phyloP scores from a whole-genome alignment of 35 echinoderm and acorn worm genomes.

The Stichopus chloronotus region DNA sequence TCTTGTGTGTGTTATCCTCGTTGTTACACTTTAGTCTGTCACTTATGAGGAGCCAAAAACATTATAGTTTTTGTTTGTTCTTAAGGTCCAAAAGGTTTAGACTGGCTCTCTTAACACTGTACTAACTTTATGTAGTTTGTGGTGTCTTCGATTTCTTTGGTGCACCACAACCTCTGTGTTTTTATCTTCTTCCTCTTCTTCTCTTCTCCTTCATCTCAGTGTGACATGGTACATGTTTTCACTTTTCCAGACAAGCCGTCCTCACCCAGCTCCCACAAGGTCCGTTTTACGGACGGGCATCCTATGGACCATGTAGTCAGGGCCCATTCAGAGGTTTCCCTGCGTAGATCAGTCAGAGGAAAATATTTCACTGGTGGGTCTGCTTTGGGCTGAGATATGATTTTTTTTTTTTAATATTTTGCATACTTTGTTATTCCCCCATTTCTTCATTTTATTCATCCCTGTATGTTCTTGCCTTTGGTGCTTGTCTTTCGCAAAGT shows the following conservation, averaged over 20 bases:
- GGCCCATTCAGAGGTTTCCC: slow-evolving; percentile 47
- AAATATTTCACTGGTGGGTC: slow-evolving; percentile 44
- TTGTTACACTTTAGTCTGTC: too few species aligned
- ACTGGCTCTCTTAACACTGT: too few species aligned
- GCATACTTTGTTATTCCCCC: neutral
- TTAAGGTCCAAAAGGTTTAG: too few species aligned
- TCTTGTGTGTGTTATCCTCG: too few species aligned
- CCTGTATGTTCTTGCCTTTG: neutral
- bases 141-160: too few species aligned
- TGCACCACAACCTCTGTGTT: too few species aligned
- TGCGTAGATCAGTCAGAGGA: slow-evolving; percentile 21
- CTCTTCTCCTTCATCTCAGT: neutral
- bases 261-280: slow-evolving; percentile 50
- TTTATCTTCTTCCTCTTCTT: too few species aligned
- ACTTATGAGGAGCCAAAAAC: too few species aligned
- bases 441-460: neutral
- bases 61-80: too few species aligned
- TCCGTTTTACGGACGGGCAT: slow-evolving; percentile 38
- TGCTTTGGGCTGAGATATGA: neutral
- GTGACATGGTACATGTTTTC: slow-evolving; percentile 21
- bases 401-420: neutral
- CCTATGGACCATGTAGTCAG: slow-evolving; percentile 23
- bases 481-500: neutral
- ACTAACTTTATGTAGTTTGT: too few species aligned
- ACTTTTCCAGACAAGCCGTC: slow-evolving; percentile 47